phyloP scores from a whole-genome alignment of 2,888 invertebrate genomes.

The Orthosia gothica region DNA sequence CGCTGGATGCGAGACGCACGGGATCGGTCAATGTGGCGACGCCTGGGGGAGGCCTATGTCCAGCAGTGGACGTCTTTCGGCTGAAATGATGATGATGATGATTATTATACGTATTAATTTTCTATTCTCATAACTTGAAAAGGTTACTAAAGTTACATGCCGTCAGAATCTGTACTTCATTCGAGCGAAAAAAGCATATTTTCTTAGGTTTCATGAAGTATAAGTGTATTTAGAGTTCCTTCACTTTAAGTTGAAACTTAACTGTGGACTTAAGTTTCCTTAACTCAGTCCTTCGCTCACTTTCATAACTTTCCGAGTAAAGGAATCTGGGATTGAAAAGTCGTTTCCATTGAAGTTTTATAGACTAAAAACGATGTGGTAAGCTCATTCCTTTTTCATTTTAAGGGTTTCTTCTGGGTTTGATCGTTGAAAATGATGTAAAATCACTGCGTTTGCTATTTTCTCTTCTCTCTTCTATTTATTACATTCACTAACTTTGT shows the following conservation, averaged over 20 bases:
- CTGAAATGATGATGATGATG: no score
- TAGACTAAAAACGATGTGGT: slow-evolving; percentile 18
- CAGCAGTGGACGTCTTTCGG: no score
- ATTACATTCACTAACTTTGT: no score
- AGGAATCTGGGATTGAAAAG: slow-evolving; percentile 30
- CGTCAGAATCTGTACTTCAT: neutral
- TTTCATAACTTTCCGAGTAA: slow-evolving; percentile 34
- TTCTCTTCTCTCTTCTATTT: neutral
- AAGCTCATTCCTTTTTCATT: slow-evolving; percentile 1
- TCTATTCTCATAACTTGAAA: no score
- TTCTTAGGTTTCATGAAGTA: neutral
- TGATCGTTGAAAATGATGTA: neutral
- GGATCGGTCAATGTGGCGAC: no score
- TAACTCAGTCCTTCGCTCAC: slow-evolving; percentile 13
- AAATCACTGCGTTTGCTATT: neutral
- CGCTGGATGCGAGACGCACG: no score
- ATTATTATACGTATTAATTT: no score
- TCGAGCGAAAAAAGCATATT: neutral
- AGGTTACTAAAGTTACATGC: no score
- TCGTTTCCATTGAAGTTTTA: slow-evolving; percentile 13
- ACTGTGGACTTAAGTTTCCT: slow-evolving; percentile 40
- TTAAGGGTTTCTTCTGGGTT: neutral
- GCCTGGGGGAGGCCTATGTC: no score
- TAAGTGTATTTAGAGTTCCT: slow-evolving; percentile 26
- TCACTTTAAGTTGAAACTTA: slow-evolving; percentile 33